A percentile compares a stretch with the other conserved stretches of the same genome.
These are phyloP conservation scores for Resseliella maxima DNA, from an alignment of 2,888 invertebrate species.

Conservation along the genomic window DNA sequence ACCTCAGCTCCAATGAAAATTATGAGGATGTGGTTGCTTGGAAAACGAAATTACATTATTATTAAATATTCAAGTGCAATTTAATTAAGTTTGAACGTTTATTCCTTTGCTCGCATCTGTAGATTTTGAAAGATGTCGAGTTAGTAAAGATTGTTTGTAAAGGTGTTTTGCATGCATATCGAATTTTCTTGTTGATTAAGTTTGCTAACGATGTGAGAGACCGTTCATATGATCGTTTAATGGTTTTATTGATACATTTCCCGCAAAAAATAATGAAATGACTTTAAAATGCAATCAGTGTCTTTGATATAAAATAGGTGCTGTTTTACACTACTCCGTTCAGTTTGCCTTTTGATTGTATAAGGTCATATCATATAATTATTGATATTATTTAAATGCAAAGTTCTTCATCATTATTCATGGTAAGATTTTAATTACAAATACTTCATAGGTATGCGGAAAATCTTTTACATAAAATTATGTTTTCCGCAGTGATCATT, in stretches of 20 bases:
- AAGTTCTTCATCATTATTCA: background rate
- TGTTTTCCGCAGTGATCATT: background rate
- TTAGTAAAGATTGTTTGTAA: background rate
- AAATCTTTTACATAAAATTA: background rate
- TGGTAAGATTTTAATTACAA: background rate
- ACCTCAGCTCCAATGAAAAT: background rate
- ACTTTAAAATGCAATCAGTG: background rate
- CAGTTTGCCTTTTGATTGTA: background rate
- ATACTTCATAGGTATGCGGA: background rate
- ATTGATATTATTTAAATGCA: background rate
- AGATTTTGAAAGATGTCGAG: background rate
- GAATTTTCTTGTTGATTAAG: constrained; percentile 48
- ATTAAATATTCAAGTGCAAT: constrained; percentile 54
- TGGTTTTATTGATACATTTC: constrained; percentile 1
- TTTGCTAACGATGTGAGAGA: constrained; percentile 29
- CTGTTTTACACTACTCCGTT: background rate
- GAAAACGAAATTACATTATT: constrained; percentile 34
- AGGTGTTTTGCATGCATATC: background rate
- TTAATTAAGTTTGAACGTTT: constrained; percentile 49
- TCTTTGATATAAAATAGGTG: background rate
- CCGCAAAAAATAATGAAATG: background rate
- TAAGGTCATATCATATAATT: background rate
- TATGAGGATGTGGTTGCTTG: constrained; percentile 3
- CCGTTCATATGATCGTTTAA: background rate
- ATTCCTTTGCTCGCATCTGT: background rate